Base-by-base conservation (phyloP, 1,140 invertebrate genomes). In the Diabrotica undecimpunctata region DNA sequence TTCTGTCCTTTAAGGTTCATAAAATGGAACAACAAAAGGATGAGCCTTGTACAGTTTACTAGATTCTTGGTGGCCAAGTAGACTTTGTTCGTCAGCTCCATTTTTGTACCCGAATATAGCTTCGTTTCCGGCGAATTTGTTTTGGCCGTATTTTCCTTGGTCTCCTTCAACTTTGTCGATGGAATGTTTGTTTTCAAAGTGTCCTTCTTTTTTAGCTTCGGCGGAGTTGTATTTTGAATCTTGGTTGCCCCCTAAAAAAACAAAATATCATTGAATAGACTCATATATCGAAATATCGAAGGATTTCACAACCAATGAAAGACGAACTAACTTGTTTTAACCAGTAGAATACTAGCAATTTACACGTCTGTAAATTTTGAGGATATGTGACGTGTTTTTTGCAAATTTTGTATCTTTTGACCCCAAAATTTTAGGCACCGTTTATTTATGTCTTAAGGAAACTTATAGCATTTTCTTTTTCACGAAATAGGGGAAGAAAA, bases 51-150 rank as follows among this genome's bases (percentile, higher is more conserved):
- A 83, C 5, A 81, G 79, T 7, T 80, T 81, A 61, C 74, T 81
- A 2, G 80, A 79, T 66, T 85, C 83, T 68, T 85, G 83, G 59
- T 84, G 83, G 6, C 83, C 84, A 62, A 84, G 78, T 5, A 85
- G 73, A 3, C 83, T 82, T 46, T 84, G 83, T 54, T 83, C 81
- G 36, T 83, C 84, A 12, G 83, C 72, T 56, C 83, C 84, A 70
- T 83, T 84, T 74, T 82, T 82, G 58, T 82, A 82, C 62, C 82
- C 82, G 71, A 83, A 78, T 8, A 80, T 74, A 66, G 82, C 80
- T 2, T 81, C 79, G 39, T 80, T 81, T 38, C 81, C 83, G 62
- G 80, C 82, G 73, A 81, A 83, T 66, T 80, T 83, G 46, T 83
- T 82, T 62, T 84, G 79, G 62, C 82, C 80, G 72, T 80, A 85